phyloP scores from a whole-genome alignment of 2,797 vertebrate species.

The Lithobates sylvaticus region DNA sequence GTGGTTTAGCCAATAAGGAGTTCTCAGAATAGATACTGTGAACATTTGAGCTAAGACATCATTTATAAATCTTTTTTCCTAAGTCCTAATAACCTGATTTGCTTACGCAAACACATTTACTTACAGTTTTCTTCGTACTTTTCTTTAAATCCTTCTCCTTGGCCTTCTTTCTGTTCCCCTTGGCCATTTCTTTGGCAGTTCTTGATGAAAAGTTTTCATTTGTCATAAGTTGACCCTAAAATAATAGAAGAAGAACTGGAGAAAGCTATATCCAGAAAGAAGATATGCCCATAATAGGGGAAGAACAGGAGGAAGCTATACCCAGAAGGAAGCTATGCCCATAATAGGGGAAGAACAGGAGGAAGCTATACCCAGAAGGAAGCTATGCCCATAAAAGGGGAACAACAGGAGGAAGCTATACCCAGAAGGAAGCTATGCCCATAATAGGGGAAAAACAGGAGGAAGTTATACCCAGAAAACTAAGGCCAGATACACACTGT shows the following conservation, averaged over 20 bases:
- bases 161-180: slow-evolving; percentile 49
- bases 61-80: too few species aligned
- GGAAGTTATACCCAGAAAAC: neutral
- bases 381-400: too few species aligned
- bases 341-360: too few species aligned
- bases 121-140: slow-evolving; percentile 57
- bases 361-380: neutral
- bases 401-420: neutral
- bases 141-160: slow-evolving; percentile 46
- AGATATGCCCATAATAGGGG: too few species aligned
- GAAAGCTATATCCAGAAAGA: neutral
- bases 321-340: neutral
- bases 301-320: neutral
- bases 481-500: too few species aligned
- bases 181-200: slow-evolving; percentile 61
- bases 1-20: too few species aligned
- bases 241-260: neutral
- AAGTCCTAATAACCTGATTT: neutral
- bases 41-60: too few species aligned
- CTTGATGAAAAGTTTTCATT: slow-evolving; percentile 59
- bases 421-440: neutral
- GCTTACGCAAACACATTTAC: neutral
- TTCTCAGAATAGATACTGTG: too few species aligned
- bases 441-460: too few species aligned
- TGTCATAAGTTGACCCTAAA: slow-evolving; percentile 65